Percentiles rank a stretch among this genome's conserved stretches.
Conservation (phyloP, 2,797 vertebrate genomes). For the Leptatherina wallacei region DNA sequence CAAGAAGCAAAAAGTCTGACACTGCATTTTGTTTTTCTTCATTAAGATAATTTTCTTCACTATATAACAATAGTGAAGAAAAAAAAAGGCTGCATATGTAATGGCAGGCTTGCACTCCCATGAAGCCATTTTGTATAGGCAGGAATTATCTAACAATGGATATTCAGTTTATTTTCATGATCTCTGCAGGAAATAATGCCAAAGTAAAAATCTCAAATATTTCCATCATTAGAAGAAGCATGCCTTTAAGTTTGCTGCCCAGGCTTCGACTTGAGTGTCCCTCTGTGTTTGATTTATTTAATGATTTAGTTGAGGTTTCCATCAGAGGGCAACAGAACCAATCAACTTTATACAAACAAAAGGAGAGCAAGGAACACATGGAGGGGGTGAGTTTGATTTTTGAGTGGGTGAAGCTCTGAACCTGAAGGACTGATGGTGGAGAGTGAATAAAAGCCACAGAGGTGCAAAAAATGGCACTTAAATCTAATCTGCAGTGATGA, state of each 20-base stretch:
- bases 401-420: background rate
- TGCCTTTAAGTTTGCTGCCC: background rate
- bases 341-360: conserved; percentile 25
- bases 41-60: too few relatives aligned
- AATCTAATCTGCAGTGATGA: conserved; percentile 2
- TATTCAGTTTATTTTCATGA: too few relatives aligned
- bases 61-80: too few relatives aligned
- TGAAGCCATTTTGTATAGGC: too few relatives aligned
- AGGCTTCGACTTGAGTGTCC: background rate
- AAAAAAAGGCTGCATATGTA: too few relatives aligned
- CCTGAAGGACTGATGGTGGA: background rate
- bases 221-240: background rate
- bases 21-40: too few relatives aligned
- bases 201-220: background rate
- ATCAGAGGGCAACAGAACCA: conserved; percentile 11
- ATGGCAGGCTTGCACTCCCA: too few relatives aligned
- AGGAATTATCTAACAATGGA: too few relatives aligned
- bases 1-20: too few relatives aligned
- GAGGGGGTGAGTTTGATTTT: conserved; percentile 2
- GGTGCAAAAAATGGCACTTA: background rate
- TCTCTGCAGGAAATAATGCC: background rate
- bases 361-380: background rate
- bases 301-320: conserved; percentile 4
- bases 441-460: background rate
- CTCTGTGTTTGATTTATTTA: background rate